Evolutionary conservation across 2,888 invertebrate genomes (phyloP), one percentile per base, ranked within the genome.

Genomic region (Graphium colonna): DNA sequence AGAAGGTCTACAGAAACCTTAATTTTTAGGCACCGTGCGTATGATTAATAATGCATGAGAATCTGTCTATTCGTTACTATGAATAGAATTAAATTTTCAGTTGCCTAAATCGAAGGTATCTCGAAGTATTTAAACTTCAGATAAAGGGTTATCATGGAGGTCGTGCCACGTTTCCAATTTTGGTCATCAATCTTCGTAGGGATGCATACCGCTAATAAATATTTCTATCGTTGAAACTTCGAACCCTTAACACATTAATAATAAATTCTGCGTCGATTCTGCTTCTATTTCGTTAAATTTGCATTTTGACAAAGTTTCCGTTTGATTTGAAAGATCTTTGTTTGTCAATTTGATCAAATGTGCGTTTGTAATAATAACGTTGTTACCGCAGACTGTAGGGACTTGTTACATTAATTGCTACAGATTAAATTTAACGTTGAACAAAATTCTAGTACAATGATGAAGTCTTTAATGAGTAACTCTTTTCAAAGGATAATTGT

Each of bases 141-240:
- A 39, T 40, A 40, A 42, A 26, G 8, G 12, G 15, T 12, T 21
- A 1, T 18, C 18, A 16, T 5, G 5, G 7, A 9, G n/a, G 21
- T 26, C 33, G 9, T 5, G 33, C n/a, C 33, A 18, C 2, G 18
- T 40, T 28, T 3, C 39, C 26, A 16, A 21, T 38, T 44, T 16
- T 7, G 36, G 17, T 38, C 12, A 16, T 28, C 43, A 39, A 12
- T 12, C 41, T 9, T 26, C 12, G 10, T n/a, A 51, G 21, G 43
- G 21, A 36, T 43, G 26, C 38, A 21, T 42, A 10, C n/a, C 36
- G 43, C 36, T 43, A 43, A 42, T 43, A 43, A 51, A 51, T 51
- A 36, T 43, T 51, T 43, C 50, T 26, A 51, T 26, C 13, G n/a
- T 12, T 38, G 21, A 38, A 26, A n/a, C 33, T 43, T 51, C 4